Percentiles rank a stretch among this genome's conserved stretches.
Evolutionary conservation across 2,797 vertebrate species (phyloP).

Genomic region (Acridotheres tristis): DNA sequence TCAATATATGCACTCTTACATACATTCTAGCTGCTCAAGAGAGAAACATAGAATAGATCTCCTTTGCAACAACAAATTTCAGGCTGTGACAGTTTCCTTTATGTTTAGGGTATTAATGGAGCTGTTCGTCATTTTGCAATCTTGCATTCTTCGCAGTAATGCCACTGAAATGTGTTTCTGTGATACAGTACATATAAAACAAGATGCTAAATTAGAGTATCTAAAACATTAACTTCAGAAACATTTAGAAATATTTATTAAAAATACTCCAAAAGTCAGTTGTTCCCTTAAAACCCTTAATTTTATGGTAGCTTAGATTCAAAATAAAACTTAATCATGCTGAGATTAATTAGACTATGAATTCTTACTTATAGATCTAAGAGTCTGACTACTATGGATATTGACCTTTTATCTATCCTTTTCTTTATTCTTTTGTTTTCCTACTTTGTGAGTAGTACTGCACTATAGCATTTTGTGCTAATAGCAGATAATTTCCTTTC

Average conservation of each 20-base stretch:
- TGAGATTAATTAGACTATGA: neutral
- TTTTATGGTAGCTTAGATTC: neutral
- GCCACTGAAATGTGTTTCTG: neutral
- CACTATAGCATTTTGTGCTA: neutral
- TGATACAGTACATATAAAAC: neutral
- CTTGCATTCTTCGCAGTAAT: neutral
- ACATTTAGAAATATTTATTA: neutral
- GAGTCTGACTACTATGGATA: neutral
- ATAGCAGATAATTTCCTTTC: conserved; percentile 1
- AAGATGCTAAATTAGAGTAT: neutral
- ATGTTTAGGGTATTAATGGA: neutral
- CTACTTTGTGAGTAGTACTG: neutral
- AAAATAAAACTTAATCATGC: neutral
- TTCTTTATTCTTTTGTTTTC: neutral
- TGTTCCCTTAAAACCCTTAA: neutral
- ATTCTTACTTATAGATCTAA: neutral
- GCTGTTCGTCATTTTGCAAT: neutral
- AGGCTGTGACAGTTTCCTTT: neutral
- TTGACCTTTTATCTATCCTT: neutral
- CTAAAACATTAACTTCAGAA: neutral
- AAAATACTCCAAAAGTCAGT: neutral
- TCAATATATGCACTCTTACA: neutral
- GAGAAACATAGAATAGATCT: neutral
- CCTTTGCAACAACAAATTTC: neutral
- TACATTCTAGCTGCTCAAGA: neutral